Conservation (phyloP, 2,797 vertebrate genomes). For the Poliocrania exsul region DNA sequence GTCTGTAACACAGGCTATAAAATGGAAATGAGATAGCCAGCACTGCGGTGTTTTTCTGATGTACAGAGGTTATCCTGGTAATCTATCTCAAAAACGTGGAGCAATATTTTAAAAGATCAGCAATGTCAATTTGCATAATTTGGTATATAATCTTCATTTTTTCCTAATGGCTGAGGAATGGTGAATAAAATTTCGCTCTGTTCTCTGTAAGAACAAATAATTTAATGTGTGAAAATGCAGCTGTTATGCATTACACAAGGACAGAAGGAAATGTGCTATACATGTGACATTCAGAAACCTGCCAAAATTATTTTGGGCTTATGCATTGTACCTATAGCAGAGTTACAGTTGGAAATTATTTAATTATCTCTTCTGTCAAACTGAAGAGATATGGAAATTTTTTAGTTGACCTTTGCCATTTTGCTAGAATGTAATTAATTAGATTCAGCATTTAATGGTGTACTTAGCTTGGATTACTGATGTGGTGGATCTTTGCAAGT, state of each 20-base stretch:
- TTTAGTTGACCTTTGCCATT: background rate
- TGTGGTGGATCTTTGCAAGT: background rate
- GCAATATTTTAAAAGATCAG: slow-evolving; percentile 37
- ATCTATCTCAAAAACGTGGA: slow-evolving; percentile 25
- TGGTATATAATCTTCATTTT: background rate
- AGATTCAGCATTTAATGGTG: background rate
- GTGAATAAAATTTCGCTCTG: background rate
- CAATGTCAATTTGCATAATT: slow-evolving; percentile 27
- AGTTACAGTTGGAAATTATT: background rate
- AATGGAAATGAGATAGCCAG: slow-evolving; percentile 65
- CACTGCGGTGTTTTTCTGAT: background rate
- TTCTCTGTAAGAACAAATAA: background rate
- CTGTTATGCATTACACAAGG: background rate
- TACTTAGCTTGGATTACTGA: background rate
- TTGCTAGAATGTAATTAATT: background rate
- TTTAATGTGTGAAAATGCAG: background rate
- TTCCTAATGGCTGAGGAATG: background rate
- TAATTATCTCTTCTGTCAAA: background rate
- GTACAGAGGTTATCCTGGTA: slow-evolving; percentile 40
- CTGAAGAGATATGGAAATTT: background rate
- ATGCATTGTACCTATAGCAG: no score
- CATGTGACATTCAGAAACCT: background rate
- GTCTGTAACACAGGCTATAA: slow-evolving; percentile 46
- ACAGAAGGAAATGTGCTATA: background rate
- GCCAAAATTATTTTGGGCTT: background rate